Evolutionary conservation across 2,113 vertebrate genomes (phyloP).

Genomic region (Megaceryle torquata): DNA sequence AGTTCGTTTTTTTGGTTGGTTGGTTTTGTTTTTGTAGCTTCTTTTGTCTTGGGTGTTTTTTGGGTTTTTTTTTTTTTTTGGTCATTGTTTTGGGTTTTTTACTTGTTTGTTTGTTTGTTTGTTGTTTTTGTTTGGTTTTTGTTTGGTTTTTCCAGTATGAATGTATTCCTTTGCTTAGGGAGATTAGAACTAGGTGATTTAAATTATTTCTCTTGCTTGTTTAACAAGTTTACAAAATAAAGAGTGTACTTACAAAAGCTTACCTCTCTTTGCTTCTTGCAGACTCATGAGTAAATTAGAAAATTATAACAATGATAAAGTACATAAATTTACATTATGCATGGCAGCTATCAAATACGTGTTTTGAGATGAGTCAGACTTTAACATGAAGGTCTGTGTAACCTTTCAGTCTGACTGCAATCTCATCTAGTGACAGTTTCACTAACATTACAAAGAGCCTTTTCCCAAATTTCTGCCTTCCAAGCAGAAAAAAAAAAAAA

Average conservation of each 20-base stretch:
- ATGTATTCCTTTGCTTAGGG: fast-evolving
- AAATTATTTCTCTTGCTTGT: background rate
- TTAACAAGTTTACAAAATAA: background rate
- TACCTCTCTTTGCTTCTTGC: background rate
- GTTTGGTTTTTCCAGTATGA: background rate
- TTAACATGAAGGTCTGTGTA: background rate
- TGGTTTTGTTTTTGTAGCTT: too few species aligned
- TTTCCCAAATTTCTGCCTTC: background rate
- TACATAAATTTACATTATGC: background rate
- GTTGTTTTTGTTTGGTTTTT: too few species aligned
- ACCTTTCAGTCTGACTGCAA: background rate
- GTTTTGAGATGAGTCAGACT: background rate
- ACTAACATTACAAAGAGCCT: background rate
- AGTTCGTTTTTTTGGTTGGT: background rate
- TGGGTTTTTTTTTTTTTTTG: background rate
- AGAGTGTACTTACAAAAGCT: background rate
- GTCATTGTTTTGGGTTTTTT: too few species aligned
- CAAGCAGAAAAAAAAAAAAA: too few species aligned
- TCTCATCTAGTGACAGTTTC: background rate
- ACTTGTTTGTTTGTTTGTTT: too few species aligned
- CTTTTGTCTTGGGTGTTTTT: too few species aligned
- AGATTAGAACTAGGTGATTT: background rate
- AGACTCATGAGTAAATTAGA: background rate
- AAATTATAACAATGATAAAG: background rate
- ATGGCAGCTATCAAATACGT: background rate